Conservation (phyloP, 1,140 invertebrate genomes). For the Rhyacophila brunnea region DNA sequence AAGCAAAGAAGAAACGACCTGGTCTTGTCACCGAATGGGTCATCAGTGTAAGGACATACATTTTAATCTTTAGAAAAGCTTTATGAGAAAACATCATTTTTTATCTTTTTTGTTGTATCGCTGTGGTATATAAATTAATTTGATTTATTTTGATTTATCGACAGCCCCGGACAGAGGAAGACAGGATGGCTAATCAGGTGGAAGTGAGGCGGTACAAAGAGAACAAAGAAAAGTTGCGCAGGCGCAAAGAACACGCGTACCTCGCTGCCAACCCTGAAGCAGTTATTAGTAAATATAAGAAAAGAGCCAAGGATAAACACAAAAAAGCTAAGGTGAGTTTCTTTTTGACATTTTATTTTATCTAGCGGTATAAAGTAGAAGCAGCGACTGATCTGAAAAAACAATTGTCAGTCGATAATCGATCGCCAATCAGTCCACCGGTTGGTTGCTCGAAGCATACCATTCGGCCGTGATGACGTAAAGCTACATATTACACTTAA, state of each 20-base stretch:
- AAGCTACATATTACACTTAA: too few relatives aligned
- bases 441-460: too few relatives aligned
- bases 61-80: too few relatives aligned
- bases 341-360: too few relatives aligned
- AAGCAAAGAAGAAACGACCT: constrained; percentile 42
- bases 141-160: constrained; percentile 28
- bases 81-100: too few relatives aligned
- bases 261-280: constrained; percentile 10
- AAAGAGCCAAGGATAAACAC: constrained; percentile 25
- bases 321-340: constrained; percentile 31
- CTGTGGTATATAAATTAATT: background rate
- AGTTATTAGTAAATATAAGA: constrained; percentile 22
- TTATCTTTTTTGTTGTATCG: background rate
- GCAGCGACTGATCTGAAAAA: too few relatives aligned
- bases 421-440: too few relatives aligned
- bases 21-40: constrained; percentile 50
- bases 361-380: too few relatives aligned
- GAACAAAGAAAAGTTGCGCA: constrained; percentile 74
- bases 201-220: constrained; percentile 68
- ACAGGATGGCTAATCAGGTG: constrained; percentile 66
- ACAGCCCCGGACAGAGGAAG: constrained; percentile 75
- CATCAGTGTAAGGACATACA: constrained; percentile 47
- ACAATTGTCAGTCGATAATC: too few relatives aligned
- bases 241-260: constrained; percentile 60
- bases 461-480: too few relatives aligned